Evolutionary conservation across 2,797 vertebrate genomes (phyloP), one percentile per base, ranked within the genome.

Genomic region (Leuciscus waleckii): DNA sequence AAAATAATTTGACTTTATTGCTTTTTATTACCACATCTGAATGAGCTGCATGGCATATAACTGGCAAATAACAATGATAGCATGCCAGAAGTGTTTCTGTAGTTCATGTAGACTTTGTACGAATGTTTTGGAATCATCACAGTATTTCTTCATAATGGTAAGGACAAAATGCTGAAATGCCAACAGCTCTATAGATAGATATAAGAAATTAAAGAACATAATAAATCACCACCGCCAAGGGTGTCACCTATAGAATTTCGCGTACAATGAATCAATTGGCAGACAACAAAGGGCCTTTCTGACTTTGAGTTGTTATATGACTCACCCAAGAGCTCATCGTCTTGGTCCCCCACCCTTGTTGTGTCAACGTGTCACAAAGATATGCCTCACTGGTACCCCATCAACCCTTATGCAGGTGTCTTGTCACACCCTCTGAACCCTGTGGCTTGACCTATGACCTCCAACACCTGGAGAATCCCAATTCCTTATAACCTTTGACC

Each of bases 381-480:
- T 86, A 79, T 82, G 84, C 76, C 29, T 85, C 88, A 87, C 87
- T 88, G 87, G 70, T 91, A 88, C 85, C 88, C 90, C 88, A 87
- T 93, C 91, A 90, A 82, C 81, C 63, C 76, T 90, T 74, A 75
- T 63, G 80, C 93, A 94, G 94, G 94, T 95, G 92, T 92, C 91
- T 90, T 49, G 29, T 83, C 85, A 86, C 84, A 84, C 63, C 81
- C 78, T 63, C 69, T 35, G 8, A 69, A 56, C 76, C 51, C 85
- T 67, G 51, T 91, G 90, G 92, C 90, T 91, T 90, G 68, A 29
- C 83, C 82, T 73, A 80, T 84, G 89, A 91, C 91, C 92, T 92
- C 86, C 83, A 80, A 87, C 93, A 94, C 93, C 92, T 94, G 91
- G 92, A 88, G 70, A 90, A 88, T 90, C 90, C 90, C 75, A 88